These are phyloP conservation scores for Nasonia vitripennis DNA, from an alignment of 1,140 invertebrate species.

Conservation along the genomic window DNA sequence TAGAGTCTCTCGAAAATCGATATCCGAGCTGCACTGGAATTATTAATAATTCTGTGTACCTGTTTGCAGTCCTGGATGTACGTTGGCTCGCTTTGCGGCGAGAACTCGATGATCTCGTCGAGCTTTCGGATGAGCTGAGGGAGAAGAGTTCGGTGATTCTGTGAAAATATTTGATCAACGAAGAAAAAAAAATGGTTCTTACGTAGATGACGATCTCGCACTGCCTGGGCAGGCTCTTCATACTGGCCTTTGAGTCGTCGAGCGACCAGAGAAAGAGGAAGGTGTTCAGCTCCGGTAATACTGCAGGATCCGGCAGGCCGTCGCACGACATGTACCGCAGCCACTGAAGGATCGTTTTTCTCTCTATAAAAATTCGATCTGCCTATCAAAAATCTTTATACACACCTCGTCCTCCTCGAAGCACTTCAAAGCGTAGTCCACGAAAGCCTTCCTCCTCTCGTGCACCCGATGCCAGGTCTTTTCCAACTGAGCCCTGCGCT, in stretches of 20 bases:
- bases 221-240: conserved; percentile 65
- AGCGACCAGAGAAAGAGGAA: conserved; percentile 79
- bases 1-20: too few relatives aligned
- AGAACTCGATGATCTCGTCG: conserved; percentile 70
- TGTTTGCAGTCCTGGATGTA: conserved; percentile 72
- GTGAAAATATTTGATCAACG: neutral
- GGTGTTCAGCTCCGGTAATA: conserved; percentile 77
- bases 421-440: conserved; percentile 49
- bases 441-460: conserved; percentile 54
- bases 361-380: neutral
- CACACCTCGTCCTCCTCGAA: conserved; percentile 61
- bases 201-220: conserved; percentile 65
- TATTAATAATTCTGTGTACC: conserved; percentile 60
- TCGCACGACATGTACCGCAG: conserved; percentile 78
- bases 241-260: conserved; percentile 70
- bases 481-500: conserved; percentile 59
- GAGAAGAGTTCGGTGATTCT: neutral
- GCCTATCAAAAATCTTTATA: neutral
- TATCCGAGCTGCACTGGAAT: too few relatives aligned
- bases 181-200: conserved; percentile 41
- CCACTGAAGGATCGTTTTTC: conserved; percentile 73
- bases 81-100: conserved; percentile 53
- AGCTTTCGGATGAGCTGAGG: conserved; percentile 72
- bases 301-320: conserved; percentile 78
- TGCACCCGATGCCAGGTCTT: conserved; percentile 51